Conservation (phyloP, 1,140 invertebrate species). For the Lasioglossum baleicum region DNA sequence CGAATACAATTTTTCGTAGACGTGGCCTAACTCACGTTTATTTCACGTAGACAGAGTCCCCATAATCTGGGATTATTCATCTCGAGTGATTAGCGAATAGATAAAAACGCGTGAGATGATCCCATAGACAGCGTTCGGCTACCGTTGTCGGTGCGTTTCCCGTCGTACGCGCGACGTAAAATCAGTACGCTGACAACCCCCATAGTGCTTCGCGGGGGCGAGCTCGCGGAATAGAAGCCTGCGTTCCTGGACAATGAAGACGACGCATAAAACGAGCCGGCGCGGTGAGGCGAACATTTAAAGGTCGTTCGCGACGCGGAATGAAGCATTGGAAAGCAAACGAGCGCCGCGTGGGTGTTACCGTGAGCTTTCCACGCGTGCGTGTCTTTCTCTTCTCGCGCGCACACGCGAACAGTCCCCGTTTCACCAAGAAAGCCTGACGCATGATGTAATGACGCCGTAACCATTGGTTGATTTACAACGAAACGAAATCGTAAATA, state of each 20-base stretch:
- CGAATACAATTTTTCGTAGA: no score
- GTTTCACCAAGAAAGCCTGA: slow-evolving; percentile 52
- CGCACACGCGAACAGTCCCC: slow-evolving; percentile 1
- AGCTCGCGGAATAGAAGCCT: slow-evolving; percentile 6
- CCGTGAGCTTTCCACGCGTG: slow-evolving; percentile 36
- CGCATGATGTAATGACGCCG: slow-evolving; percentile 65
- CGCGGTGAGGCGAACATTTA: slow-evolving; percentile 53
- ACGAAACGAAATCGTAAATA: slow-evolving; percentile 36
- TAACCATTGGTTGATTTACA: slow-evolving; percentile 67
- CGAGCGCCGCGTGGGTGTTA: slow-evolving; percentile 66
- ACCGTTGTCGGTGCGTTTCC: neutral
- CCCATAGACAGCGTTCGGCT: neutral
- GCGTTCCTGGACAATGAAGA: slow-evolving; percentile 51
- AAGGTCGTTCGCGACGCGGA: slow-evolving; percentile 58
- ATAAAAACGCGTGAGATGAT: neutral
- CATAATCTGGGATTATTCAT: neutral
- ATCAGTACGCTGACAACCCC: slow-evolving; percentile 22
- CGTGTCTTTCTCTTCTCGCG: slow-evolving; percentile 7
- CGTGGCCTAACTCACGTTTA: no score
- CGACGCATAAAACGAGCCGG: slow-evolving; percentile 52
- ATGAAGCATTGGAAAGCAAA: slow-evolving; percentile 57
- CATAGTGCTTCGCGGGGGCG: neutral
- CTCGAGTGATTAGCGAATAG: neutral
- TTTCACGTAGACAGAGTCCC: neutral
- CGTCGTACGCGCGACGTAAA: neutral